Evolutionary conservation across 2,888 invertebrate species (phyloP).

Genomic region (Rhamphomyia laevipes): DNA sequence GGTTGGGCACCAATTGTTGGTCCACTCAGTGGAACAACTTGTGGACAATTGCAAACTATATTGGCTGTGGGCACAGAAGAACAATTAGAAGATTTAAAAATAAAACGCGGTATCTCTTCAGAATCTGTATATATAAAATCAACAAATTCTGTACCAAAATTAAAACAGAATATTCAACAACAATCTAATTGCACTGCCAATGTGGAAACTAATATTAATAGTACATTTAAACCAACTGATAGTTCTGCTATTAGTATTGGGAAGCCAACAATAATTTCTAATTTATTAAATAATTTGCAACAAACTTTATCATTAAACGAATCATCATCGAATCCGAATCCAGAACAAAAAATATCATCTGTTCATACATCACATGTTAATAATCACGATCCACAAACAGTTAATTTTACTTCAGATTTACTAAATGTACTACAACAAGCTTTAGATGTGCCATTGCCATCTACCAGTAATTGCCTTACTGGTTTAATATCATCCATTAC

Average conservation of each 20-base stretch:
- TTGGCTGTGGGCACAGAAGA: slow-evolving; percentile 48
- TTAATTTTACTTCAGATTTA: slow-evolving; percentile 26
- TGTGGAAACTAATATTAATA: background rate
- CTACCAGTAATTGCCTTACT: background rate
- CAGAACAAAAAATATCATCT: background rate
- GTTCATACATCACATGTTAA: too few relatives aligned
- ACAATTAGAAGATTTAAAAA: slow-evolving; percentile 45
- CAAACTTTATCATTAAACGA: background rate
- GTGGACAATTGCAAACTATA: slow-evolving; percentile 45
- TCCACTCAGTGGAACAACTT: slow-evolving; percentile 34
- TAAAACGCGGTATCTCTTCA: slow-evolving; percentile 24
- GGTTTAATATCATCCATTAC: background rate
- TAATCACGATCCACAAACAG: background rate
- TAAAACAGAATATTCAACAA: background rate
- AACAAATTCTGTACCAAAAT: background rate
- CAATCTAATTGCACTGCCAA: background rate
- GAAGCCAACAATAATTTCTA: background rate
- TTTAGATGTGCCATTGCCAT: slow-evolving; percentile 12
- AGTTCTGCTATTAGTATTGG: too few relatives aligned
- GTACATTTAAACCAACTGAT: too few relatives aligned
- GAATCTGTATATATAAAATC: background rate
- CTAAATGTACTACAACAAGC: slow-evolving; percentile 33
- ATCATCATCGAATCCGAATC: background rate
- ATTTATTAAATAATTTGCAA: background rate
- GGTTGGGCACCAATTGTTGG: slow-evolving; percentile 44